A percentile compares a stretch with the other conserved stretches of the same genome.
Conservation (phyloP, 2,888 invertebrate genomes). For the Tipula helvola region DNA sequence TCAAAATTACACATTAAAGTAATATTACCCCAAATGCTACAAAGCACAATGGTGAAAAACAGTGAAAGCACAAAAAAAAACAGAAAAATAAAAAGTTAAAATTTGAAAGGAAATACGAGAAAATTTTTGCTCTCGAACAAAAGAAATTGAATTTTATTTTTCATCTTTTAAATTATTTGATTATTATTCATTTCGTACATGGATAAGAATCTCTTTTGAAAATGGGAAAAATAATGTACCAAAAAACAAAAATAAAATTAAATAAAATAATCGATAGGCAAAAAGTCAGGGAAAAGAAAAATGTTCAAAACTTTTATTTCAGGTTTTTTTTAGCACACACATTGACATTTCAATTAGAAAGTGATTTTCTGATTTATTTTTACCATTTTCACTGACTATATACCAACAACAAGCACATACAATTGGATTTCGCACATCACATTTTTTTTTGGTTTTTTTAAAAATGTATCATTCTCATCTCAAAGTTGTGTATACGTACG, state of each 20-base stretch:
- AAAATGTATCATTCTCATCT: background rate
- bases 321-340: background rate
- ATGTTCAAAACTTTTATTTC: background rate
- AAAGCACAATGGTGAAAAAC: background rate
- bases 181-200: background rate
- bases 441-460: background rate
- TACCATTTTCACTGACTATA: background rate
- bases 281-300: background rate
- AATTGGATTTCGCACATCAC: background rate
- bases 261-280: background rate
- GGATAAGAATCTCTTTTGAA: conserved; percentile 4
- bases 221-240: background rate
- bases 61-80: background rate
- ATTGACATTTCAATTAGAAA: conserved; percentile 4
- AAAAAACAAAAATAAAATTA: background rate
- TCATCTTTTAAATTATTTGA: background rate
- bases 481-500: background rate
- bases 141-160: background rate
- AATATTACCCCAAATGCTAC: background rate
- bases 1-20: background rate
- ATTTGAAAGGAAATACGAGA: background rate
- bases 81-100: background rate
- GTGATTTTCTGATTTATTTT: background rate
- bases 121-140: background rate
- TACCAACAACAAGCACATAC: background rate